phyloP scores from a whole-genome alignment of 2,888 invertebrate genomes.

The Pantelozetes paolii region DNA sequence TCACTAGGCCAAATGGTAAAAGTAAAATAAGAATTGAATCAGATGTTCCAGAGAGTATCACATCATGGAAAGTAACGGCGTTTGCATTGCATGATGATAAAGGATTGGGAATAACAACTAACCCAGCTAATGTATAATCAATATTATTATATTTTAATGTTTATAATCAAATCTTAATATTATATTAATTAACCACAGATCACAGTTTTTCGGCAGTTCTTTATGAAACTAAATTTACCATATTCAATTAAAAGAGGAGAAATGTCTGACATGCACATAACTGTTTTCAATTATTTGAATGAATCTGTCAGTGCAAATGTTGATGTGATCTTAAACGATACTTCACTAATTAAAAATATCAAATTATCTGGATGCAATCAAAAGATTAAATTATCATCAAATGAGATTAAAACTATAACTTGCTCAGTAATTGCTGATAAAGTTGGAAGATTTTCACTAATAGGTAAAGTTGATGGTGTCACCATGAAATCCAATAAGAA shows the following conservation, averaged over 20 bases:
- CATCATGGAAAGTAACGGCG: conserved; percentile 1
- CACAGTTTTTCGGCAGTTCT: neutral
- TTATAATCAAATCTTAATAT: too few species aligned
- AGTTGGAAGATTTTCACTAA: neutral
- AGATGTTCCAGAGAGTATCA: neutral
- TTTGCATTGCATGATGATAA: neutral
- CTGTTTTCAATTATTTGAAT: neutral
- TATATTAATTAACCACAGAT: neutral
- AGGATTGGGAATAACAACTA: neutral
- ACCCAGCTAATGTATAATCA: neutral
- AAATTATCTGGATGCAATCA: neutral
- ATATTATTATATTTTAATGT: neutral
- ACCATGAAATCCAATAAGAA: neutral
- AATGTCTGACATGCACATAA: neutral
- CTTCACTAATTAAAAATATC: neutral
- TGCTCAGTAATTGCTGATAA: neutral
- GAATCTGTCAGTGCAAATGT: neutral
- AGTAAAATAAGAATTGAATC: neutral
- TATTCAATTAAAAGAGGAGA: neutral
- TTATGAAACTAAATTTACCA: conserved; percentile 9
- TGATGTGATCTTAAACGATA: neutral
- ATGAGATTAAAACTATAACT: neutral
- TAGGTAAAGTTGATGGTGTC: neutral
- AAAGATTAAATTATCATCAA: neutral
- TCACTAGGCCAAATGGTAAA: neutral